phyloP scores from a whole-genome alignment of 2,888 invertebrate genomes.

The Tenthredo livida region DNA sequence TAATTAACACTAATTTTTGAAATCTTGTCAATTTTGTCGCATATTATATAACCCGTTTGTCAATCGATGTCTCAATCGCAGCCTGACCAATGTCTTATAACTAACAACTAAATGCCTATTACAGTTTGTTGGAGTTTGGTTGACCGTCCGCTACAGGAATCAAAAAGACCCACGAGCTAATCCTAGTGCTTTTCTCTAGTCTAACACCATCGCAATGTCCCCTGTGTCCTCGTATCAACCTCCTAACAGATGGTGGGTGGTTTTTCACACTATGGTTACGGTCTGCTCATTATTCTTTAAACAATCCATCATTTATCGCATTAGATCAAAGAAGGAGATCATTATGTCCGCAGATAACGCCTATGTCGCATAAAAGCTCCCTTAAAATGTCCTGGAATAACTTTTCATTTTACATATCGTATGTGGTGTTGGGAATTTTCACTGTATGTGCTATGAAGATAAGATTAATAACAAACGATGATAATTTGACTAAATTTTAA shows the following conservation, averaged over 20 bases:
- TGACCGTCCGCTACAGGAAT: conserved; percentile 98
- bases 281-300: conserved; percentile 55
- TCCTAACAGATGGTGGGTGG: conserved; percentile 76
- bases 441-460: conserved; percentile 20
- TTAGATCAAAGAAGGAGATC: neutral
- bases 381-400: neutral
- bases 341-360: neutral
- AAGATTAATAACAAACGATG: neutral
- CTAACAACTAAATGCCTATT: conserved; percentile 70
- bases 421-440: neutral
- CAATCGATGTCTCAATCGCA: neutral
- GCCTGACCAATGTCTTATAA: conserved; percentile 28
- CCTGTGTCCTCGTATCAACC: conserved; percentile 74
- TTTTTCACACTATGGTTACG: conserved; percentile 60
- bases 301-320: neutral
- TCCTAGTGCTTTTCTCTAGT: conserved; percentile 98
- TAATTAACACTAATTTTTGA: conserved; percentile 21
- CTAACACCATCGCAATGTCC: conserved; percentile 78
- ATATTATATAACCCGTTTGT: conserved; percentile 2
- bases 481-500: neutral
- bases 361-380: neutral
- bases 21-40: neutral
- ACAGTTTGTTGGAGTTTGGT: conserved; percentile 98
- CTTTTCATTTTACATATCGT: neutral
- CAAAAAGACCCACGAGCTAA: conserved; percentile 98